phyloP scores from a whole-genome alignment of 2,797 vertebrate genomes.

The Coccyzus lansbergi region DNA sequence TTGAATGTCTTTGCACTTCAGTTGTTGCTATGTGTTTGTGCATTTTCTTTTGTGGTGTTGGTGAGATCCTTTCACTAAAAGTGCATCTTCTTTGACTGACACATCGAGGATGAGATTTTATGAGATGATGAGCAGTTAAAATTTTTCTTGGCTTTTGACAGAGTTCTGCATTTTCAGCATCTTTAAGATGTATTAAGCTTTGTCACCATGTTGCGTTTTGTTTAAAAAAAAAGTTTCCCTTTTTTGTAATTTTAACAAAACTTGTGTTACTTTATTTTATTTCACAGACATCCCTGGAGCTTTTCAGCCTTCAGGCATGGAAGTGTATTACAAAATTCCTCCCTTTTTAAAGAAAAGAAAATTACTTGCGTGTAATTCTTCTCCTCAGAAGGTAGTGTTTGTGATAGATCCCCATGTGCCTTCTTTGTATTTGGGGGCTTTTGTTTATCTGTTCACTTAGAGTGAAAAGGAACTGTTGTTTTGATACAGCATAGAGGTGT shows the following conservation, averaged over 20 bases:
- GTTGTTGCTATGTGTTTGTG: not conserved
- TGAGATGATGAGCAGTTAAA: not conserved
- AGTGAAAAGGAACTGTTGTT: not conserved
- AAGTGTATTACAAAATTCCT: conserved; percentile 53
- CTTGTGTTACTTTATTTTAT: conserved; percentile 46
- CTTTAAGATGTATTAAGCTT: conserved; percentile 1
- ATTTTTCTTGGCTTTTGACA: not conserved
- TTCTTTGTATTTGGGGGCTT: conserved; percentile 21
- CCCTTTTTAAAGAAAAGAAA: conserved; percentile 51
- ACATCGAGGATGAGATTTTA: not conserved
- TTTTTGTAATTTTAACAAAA: conserved; percentile 30
- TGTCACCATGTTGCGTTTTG: not conserved
- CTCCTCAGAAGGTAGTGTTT: conserved; percentile 45
- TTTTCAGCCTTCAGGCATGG: conserved; percentile 55
- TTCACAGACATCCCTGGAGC: conserved; percentile 49
- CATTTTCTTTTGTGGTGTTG: not conserved
- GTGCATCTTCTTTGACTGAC: not conserved
- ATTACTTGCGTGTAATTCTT: conserved; percentile 47
- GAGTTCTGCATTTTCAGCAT: not conserved
- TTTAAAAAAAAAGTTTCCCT: not conserved
- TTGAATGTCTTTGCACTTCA: not conserved
- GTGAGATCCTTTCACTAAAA: not conserved
- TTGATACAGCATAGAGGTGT: conserved; percentile 16
- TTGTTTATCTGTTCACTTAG: not conserved
- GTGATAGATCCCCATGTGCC: not conserved